Evolutionary conservation across 2,113 vertebrate species (phyloP).

Genomic region (Callaeas wilsoni): DNA sequence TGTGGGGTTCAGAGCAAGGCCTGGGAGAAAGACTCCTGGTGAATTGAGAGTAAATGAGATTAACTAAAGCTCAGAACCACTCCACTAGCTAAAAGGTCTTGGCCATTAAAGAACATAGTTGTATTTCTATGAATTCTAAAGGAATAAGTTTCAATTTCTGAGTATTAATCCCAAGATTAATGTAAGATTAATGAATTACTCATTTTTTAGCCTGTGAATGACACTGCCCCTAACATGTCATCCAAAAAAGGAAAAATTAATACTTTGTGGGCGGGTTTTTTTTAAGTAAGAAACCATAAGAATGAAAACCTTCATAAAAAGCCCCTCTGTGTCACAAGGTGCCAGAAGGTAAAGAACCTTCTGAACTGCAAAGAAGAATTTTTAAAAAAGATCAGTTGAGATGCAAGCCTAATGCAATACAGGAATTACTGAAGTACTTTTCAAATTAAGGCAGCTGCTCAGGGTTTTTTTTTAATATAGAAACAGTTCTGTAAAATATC

Average conservation of each 20-base stretch:
- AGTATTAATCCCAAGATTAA: not conserved
- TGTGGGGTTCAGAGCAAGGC: not conserved
- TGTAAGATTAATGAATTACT: not conserved
- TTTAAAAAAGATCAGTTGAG: not conserved
- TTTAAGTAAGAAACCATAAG: not conserved
- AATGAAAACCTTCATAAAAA: not conserved
- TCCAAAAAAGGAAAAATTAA: not conserved
- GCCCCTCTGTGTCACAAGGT: not conserved
- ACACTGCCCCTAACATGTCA: not conserved
- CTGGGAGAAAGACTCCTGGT: not conserved
- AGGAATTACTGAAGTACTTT: not conserved
- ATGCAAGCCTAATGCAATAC: not conserved
- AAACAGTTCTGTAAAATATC: not conserved
- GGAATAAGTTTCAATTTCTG: not conserved
- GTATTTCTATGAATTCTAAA: not conserved
- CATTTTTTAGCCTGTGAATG: not conserved
- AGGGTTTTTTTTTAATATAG: not conserved
- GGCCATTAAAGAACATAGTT: not conserved
- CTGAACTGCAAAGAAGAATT: not conserved
- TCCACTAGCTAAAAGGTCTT: not conserved
- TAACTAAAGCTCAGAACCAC: not conserved
- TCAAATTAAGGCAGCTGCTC: not conserved
- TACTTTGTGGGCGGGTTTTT: rapidly evolving
- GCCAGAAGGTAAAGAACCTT: not conserved
- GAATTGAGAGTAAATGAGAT: not conserved